A percentile compares a stretch with the other conserved stretches of the same genome.
Conservation (phyloP, 2,797 vertebrate species). For the Neosilurus mollespiculum region DNA sequence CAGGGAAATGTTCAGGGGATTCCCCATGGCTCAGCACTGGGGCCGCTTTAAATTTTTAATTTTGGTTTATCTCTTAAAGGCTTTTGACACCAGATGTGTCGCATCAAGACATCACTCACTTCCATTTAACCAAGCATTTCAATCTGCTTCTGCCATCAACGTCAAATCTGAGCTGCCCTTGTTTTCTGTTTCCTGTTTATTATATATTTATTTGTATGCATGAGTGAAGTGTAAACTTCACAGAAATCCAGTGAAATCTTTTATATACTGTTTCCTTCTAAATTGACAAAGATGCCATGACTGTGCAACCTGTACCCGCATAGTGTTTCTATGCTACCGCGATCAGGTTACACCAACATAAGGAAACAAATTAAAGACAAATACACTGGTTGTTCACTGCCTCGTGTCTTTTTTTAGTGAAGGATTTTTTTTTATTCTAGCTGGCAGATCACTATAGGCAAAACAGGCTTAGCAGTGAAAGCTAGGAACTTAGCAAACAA, state of each 20-base stretch:
- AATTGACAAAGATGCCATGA: conserved; percentile 2
- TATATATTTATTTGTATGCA: neutral
- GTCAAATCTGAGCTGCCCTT: neutral
- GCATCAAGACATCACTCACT: neutral
- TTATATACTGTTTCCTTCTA: neutral
- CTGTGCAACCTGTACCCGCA: neutral
- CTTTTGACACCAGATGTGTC: neutral
- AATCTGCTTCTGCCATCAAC: neutral
- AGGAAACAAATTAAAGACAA: neutral
- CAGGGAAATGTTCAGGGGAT: conserved; percentile 1
- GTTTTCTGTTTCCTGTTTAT: neutral
- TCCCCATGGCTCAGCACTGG: conserved; percentile 24
- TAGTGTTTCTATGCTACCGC: neutral
- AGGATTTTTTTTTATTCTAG: neutral
- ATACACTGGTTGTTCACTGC: neutral
- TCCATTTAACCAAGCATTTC: neutral
- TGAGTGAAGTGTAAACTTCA: neutral
- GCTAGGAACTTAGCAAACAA: neutral
- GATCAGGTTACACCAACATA: neutral
- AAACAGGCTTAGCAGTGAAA: conserved; percentile 12
- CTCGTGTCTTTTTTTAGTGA: neutral
- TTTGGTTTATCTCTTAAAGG: conserved; percentile 6
- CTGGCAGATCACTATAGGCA: neutral
- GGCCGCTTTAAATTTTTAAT: conserved; percentile 38
- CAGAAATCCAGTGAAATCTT: neutral